Evolutionary conservation across 2,113 vertebrate genomes (phyloP).

Genomic region (Macquaria ambigua): DNA sequence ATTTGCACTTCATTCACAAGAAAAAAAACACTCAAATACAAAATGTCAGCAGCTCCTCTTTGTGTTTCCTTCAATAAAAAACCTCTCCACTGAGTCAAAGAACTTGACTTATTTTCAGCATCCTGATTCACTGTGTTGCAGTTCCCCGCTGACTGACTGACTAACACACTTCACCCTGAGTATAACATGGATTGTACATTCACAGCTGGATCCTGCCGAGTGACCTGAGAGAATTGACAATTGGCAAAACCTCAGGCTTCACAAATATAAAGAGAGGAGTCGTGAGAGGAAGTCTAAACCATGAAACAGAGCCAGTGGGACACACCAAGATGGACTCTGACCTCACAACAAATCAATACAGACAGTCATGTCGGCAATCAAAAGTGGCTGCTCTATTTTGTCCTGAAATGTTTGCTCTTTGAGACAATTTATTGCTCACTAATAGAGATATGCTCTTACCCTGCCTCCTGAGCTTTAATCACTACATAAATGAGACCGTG

Average conservation of each 20-base stretch:
- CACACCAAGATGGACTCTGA: conserved; percentile 38
- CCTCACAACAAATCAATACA: conserved; percentile 58
- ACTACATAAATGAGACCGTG: conserved; percentile 48
- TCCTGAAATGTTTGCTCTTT: conserved; percentile 28
- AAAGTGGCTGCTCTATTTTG: conserved; percentile 16
- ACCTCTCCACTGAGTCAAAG: conserved; percentile 12
- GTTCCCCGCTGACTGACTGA: conserved; percentile 31
- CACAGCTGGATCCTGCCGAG: conserved; percentile 40
- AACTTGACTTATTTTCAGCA: conserved; percentile 45
- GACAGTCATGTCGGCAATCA: conserved; percentile 22
- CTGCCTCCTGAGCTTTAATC: conserved; percentile 45
- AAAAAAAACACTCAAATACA: neutral
- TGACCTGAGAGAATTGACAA: conserved; percentile 45
- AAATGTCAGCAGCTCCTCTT: conserved; percentile 48
- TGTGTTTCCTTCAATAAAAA: conserved; percentile 31
- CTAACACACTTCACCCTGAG: conserved; percentile 12
- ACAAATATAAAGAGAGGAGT: conserved; percentile 36
- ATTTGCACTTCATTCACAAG: neutral
- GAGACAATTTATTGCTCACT: conserved; percentile 40
- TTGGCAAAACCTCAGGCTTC: conserved; percentile 38
- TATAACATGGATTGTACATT: conserved; percentile 48
- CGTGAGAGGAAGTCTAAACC: conserved; percentile 22
- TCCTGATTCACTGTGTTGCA: conserved; percentile 23
- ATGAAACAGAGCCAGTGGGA: conserved; percentile 36
- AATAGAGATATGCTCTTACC: conserved; percentile 40